These are phyloP conservation scores for Agonum fuliginosum DNA, from an alignment of 2,888 invertebrate species.

Conservation along the genomic window DNA sequence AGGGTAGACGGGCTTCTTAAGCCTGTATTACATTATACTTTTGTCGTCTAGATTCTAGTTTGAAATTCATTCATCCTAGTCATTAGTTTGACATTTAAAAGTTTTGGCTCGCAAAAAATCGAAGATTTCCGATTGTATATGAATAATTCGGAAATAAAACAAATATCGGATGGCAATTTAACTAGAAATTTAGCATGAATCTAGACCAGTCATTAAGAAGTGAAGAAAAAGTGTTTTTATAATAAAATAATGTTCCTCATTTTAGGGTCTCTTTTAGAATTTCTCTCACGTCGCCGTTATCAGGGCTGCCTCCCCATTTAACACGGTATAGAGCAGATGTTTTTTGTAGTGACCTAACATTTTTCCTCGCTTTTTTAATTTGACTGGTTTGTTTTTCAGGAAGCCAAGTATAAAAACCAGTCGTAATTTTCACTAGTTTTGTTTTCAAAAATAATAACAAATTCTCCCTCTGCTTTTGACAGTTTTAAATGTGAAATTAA, in stretches of 20 bases:
- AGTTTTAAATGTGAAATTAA: slow-evolving; percentile 17
- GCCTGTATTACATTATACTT: too few relatives aligned
- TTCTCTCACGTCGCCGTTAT: slow-evolving; percentile 52
- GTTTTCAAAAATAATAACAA: slow-evolving; percentile 12
- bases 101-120: too few relatives aligned
- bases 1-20: too few relatives aligned
- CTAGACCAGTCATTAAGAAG: too few relatives aligned
- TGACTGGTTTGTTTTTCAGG: slow-evolving; percentile 33
- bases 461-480: background rate
- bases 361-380: slow-evolving; percentile 45
- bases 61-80: too few relatives aligned
- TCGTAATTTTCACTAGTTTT: slow-evolving; percentile 38
- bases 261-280: slow-evolving; percentile 10
- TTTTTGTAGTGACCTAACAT: slow-evolving; percentile 46
- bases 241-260: slow-evolving; percentile 19
- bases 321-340: slow-evolving; percentile 30
- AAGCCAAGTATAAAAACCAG: slow-evolving; percentile 39
- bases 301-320: slow-evolving; percentile 37
- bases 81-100: too few relatives aligned
- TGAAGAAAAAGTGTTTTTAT: too few relatives aligned
- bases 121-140: too few relatives aligned
- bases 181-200: too few relatives aligned
- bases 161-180: too few relatives aligned
- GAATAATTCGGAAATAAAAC: too few relatives aligned
- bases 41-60: too few relatives aligned